Conservation (phyloP, 2,113 vertebrate genomes). For the Oryzias melastigma region DNA sequence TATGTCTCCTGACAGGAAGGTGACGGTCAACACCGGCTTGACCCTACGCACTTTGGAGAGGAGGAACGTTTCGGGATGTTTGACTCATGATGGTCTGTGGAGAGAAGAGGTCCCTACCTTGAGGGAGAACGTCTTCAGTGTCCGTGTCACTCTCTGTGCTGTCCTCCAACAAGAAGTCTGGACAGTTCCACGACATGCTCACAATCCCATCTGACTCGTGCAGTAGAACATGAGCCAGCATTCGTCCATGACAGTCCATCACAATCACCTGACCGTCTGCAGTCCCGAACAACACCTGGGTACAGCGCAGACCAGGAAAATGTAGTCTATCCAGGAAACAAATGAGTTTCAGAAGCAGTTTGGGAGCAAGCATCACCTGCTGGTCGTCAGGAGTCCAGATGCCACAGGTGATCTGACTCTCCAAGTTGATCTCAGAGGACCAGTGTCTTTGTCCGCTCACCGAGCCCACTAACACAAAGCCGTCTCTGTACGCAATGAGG, state of each 20-base stretch:
- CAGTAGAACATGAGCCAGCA: conserved; percentile 94
- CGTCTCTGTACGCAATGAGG: conserved; percentile 96
- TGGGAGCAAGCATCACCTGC: conserved; percentile 77
- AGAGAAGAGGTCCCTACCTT: conserved; percentile 74
- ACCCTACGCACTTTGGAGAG: conserved; percentile 80
- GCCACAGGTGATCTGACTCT: conserved; percentile 98
- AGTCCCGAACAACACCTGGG: conserved; percentile 94
- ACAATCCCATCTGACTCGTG: conserved; percentile 95
- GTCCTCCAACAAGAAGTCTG: conserved; percentile 95
- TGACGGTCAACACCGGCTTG: conserved; percentile 94
- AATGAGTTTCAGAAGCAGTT: no score
- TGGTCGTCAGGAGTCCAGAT: conserved; percentile 99
- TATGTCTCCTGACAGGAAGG: conserved; percentile 97
- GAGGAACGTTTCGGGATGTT: conserved; percentile 44
- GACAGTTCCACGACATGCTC: conserved; percentile 98
- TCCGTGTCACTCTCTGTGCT: conserved; percentile 97
- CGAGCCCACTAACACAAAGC: conserved; percentile 96
- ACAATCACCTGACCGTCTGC: conserved; percentile 99
- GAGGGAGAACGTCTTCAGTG: conserved; percentile 88
- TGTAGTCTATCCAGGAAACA: no score
- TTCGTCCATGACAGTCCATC: conserved; percentile 98
- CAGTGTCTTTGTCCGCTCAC: conserved; percentile 99
- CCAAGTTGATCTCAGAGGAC: conserved; percentile 99
- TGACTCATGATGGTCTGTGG: neutral
- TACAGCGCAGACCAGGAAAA: conserved; percentile 5